These are phyloP conservation scores for Sus scrofa DNA, from an alignment of 2,113 vertebrate species.

Conservation along the genomic window DNA sequence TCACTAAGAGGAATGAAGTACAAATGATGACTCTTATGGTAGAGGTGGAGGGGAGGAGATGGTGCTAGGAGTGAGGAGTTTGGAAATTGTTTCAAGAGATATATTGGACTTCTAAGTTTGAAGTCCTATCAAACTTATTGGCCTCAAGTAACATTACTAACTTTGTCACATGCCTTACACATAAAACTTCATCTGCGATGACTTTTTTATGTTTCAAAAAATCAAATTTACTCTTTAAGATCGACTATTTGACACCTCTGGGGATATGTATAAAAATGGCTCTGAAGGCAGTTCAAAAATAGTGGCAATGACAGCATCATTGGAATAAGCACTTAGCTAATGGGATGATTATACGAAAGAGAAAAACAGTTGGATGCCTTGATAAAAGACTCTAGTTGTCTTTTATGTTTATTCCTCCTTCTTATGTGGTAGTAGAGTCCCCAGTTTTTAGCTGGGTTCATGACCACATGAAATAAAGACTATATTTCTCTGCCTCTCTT, in stretches of 20 bases:
- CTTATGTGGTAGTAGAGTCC: not conserved
- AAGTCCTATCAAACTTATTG: not conserved
- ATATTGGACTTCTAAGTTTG: not conserved
- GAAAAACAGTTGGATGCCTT: not conserved
- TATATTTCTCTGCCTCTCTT: not conserved
- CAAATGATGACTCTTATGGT: too few species aligned
- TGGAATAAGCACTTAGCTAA: not conserved
- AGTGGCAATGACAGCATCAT: not conserved
- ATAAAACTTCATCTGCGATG: not conserved
- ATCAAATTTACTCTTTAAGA: constrained; percentile 8
- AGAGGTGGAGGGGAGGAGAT: rapidly evolving
- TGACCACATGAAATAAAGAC: not conserved
- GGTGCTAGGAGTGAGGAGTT: too few species aligned
- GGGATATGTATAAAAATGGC: not conserved
- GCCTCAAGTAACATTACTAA: not conserved
- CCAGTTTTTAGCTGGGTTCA: not conserved
- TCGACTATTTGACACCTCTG: not conserved
- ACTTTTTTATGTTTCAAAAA: constrained; percentile 22
- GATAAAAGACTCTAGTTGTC: not conserved
- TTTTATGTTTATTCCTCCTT: not conserved
- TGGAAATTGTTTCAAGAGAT: not conserved
- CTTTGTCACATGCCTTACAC: not conserved
- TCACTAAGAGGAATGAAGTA: not conserved
- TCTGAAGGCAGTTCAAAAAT: not conserved
- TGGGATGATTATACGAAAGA: not conserved